Conservation (phyloP, 2,888 invertebrate genomes). For the Linnaemya tessellans region DNA sequence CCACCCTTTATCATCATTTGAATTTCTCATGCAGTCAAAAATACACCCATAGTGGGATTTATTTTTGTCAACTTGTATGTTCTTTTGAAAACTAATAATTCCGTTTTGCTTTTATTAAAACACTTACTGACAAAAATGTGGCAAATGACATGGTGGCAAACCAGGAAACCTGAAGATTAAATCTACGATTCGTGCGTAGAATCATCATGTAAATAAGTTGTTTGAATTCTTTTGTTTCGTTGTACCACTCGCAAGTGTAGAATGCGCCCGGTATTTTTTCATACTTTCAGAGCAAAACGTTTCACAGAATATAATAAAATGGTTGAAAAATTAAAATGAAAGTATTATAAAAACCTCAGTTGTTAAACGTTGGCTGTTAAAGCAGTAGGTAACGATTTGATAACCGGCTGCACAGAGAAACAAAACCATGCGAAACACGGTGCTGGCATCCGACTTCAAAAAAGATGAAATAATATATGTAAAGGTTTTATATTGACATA, state of each 20-base stretch:
- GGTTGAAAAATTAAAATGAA: background rate
- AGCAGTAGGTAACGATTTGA: constrained; percentile 78
- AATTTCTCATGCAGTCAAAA: background rate
- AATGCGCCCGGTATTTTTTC: constrained; percentile 77
- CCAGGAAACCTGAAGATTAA: constrained; percentile 78
- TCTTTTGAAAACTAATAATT: no score
- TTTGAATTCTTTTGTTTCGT: constrained; percentile 77
- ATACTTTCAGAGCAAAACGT: constrained; percentile 67
- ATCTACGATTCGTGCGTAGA: constrained; percentile 77
- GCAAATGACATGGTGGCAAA: constrained; percentile 79
- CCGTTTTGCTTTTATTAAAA: no score
- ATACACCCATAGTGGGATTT: no score
- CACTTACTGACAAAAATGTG: constrained; percentile 78
- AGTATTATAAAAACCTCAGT: constrained; percentile 43
- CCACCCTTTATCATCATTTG: no score
- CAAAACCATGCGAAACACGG: constrained; percentile 77
- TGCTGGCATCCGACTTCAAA: constrained; percentile 72
- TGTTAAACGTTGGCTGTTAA: constrained; percentile 78
- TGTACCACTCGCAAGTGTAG: constrained; percentile 78
- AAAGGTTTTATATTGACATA: background rate
- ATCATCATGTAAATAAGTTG: constrained; percentile 78
- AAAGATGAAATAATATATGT: background rate
- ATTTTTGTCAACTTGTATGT: background rate
- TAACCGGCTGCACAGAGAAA: constrained; percentile 77
- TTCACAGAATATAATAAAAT: background rate